Evolutionary conservation across 2,797 vertebrate genomes (phyloP), one percentile per base, ranked within the genome.

Genomic region (Urocyon cinereoargenteus): DNA sequence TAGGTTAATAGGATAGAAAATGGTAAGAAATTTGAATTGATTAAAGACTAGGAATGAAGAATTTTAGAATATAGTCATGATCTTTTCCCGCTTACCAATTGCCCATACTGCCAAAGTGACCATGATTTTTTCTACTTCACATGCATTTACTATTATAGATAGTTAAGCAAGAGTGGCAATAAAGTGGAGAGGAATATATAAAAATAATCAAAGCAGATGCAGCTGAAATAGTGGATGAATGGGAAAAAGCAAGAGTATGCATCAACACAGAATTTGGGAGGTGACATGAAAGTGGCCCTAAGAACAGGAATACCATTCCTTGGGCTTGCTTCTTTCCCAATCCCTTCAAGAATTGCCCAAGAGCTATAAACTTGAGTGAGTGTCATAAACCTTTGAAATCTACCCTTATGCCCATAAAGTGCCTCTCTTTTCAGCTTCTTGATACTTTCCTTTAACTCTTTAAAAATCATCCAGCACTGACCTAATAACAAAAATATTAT

Each of bases 401-500:
- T 68, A 26, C n/a, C n/a, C n/a, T 94, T 75, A 14, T n/a, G 13
- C 51, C 9, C n/a, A 31, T 55, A 82, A 72, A 61, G 15, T 78
- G 26, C 15, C 77, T 28, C 36, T 59, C 22, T 34, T 84, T 70
- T 96, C 75, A 68, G 24, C 34, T 83, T 72, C 31, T 81, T 55
- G 73, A 22, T 72, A n/a, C 2, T 85, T 15, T 5, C 3, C 1
- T 86, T 90, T 57, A 78, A 51, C 40, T 95, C 53, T 90, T 95
- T 82, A 51, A 82, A 93, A 86, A 73, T 51, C 9, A 91, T 28
- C 40, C 26, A 66, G 3, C 15, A 78, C 34, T 55, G 55, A 88
- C 8, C 5, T 40, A 82, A 66, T 59, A 79, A 15, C 34, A 93
- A 94, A 94, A 93, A 87, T 86, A 79, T 14, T 94, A 88, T 64